Conservation (phyloP, 2,888 invertebrate genomes). For the Drosophila melanosoma region DNA sequence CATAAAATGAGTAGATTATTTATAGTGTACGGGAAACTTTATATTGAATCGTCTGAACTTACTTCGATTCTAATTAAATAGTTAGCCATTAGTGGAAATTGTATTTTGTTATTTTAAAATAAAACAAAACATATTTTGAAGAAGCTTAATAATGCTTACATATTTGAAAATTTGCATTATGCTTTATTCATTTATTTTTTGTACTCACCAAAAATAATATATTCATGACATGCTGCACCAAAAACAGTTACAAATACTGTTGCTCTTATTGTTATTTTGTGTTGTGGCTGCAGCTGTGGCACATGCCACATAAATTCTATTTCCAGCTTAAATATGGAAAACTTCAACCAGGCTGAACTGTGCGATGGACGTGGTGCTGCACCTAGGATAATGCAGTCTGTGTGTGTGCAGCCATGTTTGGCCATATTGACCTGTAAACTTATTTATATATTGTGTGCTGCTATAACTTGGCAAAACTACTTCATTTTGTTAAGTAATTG, state of each 20-base stretch:
- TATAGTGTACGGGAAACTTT: neutral
- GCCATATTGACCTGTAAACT: conserved; percentile 39
- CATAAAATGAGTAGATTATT: neutral
- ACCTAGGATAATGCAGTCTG: conserved; percentile 1
- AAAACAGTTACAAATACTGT: neutral
- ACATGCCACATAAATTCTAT: conserved; percentile 56
- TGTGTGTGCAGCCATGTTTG: conserved; percentile 23
- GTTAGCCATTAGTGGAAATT: neutral
- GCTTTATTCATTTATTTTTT: conserved; percentile 7
- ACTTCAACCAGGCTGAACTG: conserved; percentile 35
- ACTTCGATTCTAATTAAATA: neutral
- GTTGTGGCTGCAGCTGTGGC: conserved; percentile 7
- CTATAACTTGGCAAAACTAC: conserved; percentile 54
- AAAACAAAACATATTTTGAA: neutral
- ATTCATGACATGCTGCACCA: conserved; percentile 15
- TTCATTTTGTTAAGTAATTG: conserved; percentile 62
- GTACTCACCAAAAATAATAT: conserved; percentile 20
- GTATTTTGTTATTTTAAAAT: neutral
- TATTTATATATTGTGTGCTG: conserved; percentile 18
- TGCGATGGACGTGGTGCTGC: conserved; percentile 24
- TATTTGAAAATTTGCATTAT: conserved; percentile 2
- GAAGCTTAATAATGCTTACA: neutral
- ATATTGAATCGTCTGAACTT: neutral
- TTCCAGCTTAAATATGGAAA: conserved; percentile 63
- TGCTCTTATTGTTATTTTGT: neutral